Evolutionary conservation across 2,888 invertebrate species (phyloP), one percentile per base, ranked within the genome.

Genomic region (Carabus problematicus): DNA sequence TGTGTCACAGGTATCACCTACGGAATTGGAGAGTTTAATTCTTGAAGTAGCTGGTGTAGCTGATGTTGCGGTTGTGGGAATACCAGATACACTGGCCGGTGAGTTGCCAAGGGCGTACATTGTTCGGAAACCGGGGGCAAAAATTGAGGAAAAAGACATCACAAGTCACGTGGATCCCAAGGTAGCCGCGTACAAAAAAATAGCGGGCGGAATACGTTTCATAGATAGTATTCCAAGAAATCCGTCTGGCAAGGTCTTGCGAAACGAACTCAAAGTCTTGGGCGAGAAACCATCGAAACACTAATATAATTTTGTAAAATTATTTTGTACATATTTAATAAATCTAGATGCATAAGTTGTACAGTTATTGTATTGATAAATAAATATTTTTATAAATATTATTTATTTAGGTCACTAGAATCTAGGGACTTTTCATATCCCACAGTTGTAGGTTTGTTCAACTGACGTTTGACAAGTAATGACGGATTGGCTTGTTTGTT

Each of bases 61-160:
- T 0, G 94, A 94, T 77, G 92, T 88, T 0, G 93, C 92, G 0
- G 93, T 94, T 0, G 89, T 94, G 8, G 93, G 93, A 0, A 83
- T 91, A 16, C 88, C 90, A 0, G 88, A 92, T 76, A 82, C 86
- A 0, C 77, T 87, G 18, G 88, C 89, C 0, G 93, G 92, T 0
- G 93, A 93, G 83, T 79, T 92, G 0, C 93, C 93, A 0, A 85
- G 84, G 75, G 93, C 92, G 0, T 93, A 88, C 77, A 85, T 93
- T 1, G 91, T 92, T 0, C 83, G 85, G 69, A 86, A 85, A 77
- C 82, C 85, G 0, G 84, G 84, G 39, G 80, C 84, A 55, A 83
- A 84, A 59, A 75, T 89, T 41, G 85, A 84, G 0, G 87, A 87
- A 73, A 85, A 87, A 72, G 84, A 86, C 45, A 79, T 90, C 39